Evolutionary conservation across 2,888 invertebrate species (phyloP), one percentile per base, ranked within the genome.

Genomic region (Brachyopa scutellaris): DNA sequence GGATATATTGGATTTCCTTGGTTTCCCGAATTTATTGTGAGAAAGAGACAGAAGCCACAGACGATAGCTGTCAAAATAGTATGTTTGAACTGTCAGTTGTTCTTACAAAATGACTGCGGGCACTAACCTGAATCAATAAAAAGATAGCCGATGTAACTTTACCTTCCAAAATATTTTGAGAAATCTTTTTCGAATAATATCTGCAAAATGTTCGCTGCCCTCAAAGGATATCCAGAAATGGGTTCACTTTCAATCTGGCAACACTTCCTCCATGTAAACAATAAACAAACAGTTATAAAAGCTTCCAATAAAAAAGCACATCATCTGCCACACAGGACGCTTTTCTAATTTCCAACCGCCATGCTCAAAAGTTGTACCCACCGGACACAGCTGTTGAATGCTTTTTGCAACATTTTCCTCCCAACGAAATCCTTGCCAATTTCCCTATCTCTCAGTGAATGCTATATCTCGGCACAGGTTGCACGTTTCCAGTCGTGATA

Each of bases 371-470:
- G 21, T 13, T 40, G 1, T 15, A 17, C 6, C 6, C 17, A 11
- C 19, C 9, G 5, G 4, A 51, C 36, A 62, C 80, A 80, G 80
- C 80, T 80, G 80, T 80, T 80, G 69, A 70, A 76, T 80, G 69
- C 80, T 80, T 80, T n/a, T 80, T n/a, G 26, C 9, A 80, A 62
- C 64, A 59, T 45, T 69, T 62, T 69, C 62, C 76, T 42, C 11
- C 29, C 13, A 33, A 36, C 15, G n/a, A 17, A 64, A 33, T 76
- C 69, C 64, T 70, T 57, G 49, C 31, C 26, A 21, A 31, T 53
- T 31, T 21, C 21, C 26, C 53, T 36, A 61, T 36, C 51, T 80
- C 51, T 80, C 76, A 80, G 80, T 80, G 36, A 57, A 17, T 51
- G n/a, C 51, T 59, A 36, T 51, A 42, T 53, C 21, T 51, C 64